These are phyloP conservation scores for Pseudotriccus pelzelni DNA, from an alignment of 2,797 vertebrate species.

Conservation along the genomic window DNA sequence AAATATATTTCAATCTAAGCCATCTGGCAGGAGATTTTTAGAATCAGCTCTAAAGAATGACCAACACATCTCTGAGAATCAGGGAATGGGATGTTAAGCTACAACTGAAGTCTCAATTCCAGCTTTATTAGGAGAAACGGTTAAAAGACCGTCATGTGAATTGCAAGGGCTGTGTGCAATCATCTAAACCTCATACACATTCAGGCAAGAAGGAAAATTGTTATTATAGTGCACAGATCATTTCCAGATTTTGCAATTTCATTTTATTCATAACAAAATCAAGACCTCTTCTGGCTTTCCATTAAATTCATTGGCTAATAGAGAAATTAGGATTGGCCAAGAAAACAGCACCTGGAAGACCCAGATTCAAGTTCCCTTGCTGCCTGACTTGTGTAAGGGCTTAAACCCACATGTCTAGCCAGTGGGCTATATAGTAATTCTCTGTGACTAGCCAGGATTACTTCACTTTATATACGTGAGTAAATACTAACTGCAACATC, in stretches of 20 bases:
- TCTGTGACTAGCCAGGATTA: neutral
- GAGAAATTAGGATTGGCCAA: neutral
- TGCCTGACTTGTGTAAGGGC: neutral
- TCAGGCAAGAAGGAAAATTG: neutral
- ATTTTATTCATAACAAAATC: neutral
- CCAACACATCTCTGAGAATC: neutral
- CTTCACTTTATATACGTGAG: neutral
- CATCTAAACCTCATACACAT: neutral
- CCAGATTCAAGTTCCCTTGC: neutral
- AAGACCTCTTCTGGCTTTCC: neutral
- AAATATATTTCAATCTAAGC: conserved; percentile 58
- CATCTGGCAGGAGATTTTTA: conserved; percentile 55
- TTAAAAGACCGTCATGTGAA: neutral
- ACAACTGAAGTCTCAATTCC: neutral
- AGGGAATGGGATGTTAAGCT: conserved; percentile 4
- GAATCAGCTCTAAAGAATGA: conserved; percentile 31
- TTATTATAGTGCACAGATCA: neutral
- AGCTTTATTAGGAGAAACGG: neutral
- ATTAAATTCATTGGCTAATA: neutral
- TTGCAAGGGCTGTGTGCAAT: neutral
- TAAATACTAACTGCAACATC: neutral
- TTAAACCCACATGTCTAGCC: neutral
- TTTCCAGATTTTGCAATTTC: neutral
- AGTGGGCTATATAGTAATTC: neutral
- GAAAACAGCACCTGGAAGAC: neutral